Percentiles rank a stretch among this genome's conserved stretches.
Evolutionary conservation across 2,113 vertebrate species (phyloP).

Genomic region (Lota lota): DNA sequence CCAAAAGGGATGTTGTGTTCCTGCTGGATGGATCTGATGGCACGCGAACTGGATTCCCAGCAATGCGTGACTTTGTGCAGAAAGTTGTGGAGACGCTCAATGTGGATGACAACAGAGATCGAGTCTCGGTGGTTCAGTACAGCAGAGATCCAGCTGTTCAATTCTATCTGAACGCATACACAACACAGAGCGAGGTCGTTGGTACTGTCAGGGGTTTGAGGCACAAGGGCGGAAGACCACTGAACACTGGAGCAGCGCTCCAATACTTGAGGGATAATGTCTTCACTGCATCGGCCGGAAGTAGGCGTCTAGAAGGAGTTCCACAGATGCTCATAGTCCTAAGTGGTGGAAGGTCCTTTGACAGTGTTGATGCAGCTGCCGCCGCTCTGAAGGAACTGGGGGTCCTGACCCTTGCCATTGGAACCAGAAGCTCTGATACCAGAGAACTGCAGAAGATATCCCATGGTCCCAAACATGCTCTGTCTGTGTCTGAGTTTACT

Average conservation of each 20-base stretch:
- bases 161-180: slow-evolving; percentile 33
- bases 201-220: slow-evolving; percentile 24
- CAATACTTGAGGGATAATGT: slow-evolving; percentile 37
- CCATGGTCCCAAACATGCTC: slow-evolving; percentile 9
- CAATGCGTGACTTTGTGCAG: slow-evolving; percentile 76
- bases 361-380: slow-evolving; percentile 22
- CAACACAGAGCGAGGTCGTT: slow-evolving; percentile 14
- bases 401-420: slow-evolving; percentile 18
- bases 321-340: slow-evolving; percentile 38
- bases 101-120: slow-evolving; percentile 26
- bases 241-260: slow-evolving; percentile 55
- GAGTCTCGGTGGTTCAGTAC: slow-evolving; percentile 34
- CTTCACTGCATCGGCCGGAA: slow-evolving; percentile 24
- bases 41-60: slow-evolving; percentile 53
- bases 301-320: slow-evolving; percentile 31
- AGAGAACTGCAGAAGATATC: slow-evolving; percentile 29
- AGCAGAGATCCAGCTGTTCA: slow-evolving; percentile 29
- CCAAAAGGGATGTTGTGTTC: slow-evolving; percentile 33
- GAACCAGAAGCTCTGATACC: slow-evolving; percentile 46
- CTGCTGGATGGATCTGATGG: slow-evolving; percentile 39
- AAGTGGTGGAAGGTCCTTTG: slow-evolving; percentile 23
- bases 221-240: slow-evolving; percentile 48
- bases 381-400: slow-evolving; percentile 17
- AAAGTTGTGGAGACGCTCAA: slow-evolving; percentile 28
- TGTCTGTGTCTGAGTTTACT: slow-evolving; percentile 23